Percentiles rank a stretch among this genome's conserved stretches.
Evolutionary conservation across 2,888 invertebrate genomes (phyloP).

Genomic region (Troglohyphantes excavatus): DNA sequence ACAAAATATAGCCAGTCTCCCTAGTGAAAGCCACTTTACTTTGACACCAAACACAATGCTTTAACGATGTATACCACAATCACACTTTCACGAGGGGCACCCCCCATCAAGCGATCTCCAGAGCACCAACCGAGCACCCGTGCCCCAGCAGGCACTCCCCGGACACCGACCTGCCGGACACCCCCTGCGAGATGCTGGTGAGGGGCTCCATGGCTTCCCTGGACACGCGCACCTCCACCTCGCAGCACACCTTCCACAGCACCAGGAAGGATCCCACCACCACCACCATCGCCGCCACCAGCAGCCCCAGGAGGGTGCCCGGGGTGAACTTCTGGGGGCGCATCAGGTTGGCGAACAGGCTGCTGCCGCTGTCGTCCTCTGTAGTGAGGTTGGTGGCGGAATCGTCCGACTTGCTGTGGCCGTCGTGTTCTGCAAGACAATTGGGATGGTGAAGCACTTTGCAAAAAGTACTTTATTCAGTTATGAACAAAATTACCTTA

Average conservation of each 20-base stretch:
- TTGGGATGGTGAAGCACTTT: not conserved
- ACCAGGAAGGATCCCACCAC: constrained; percentile 74
- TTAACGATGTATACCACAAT: constrained; percentile 29
- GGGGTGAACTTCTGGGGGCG: constrained; percentile 46
- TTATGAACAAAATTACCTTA: no score
- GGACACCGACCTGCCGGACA: constrained; percentile 21
- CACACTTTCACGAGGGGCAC: no score
- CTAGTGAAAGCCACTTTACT: constrained; percentile 16
- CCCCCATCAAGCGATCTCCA: constrained; percentile 50
- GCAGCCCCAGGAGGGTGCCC: constrained; percentile 58
- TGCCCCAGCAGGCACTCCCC: constrained; percentile 22
- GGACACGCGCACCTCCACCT: constrained; percentile 64
- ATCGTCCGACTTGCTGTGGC: constrained; percentile 35
- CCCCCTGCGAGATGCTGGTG: constrained; percentile 49
- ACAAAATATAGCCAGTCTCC: not conserved
- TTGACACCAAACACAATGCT: not conserved
- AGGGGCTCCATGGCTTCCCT: constrained; percentile 57
- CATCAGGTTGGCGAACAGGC: constrained; percentile 43
- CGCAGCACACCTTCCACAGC: constrained; percentile 72
- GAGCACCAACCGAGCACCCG: constrained; percentile 7
- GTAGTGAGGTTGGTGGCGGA: constrained; percentile 13
- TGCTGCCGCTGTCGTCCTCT: not conserved
- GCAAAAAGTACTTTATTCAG: no score
- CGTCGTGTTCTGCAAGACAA: constrained; percentile 19
- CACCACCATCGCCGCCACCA: constrained; percentile 67